phyloP scores from a whole-genome alignment of 2,113 vertebrate genomes.

The Verasper variegatus region DNA sequence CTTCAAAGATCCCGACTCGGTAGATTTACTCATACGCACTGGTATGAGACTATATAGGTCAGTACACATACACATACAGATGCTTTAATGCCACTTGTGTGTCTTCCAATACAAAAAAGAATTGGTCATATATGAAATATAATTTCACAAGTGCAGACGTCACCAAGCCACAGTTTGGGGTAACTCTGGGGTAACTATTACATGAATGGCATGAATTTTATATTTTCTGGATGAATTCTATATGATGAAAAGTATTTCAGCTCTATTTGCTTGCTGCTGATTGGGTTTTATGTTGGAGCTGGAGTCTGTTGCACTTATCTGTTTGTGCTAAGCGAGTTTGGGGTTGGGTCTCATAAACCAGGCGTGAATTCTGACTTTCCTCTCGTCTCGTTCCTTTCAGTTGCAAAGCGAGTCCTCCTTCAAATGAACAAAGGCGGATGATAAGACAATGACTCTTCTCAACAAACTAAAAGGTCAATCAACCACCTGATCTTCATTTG shows the following conservation, averaged over 20 bases:
- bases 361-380: too few relatives aligned
- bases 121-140: not conserved
- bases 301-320: too few relatives aligned
- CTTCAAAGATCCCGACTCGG: slow-evolving; percentile 38
- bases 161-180: not conserved
- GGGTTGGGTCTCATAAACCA: too few relatives aligned
- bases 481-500: not conserved
- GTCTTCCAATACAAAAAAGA: not conserved
- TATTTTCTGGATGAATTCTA: too few relatives aligned
- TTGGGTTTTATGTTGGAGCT: too few relatives aligned
- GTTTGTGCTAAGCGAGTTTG: too few relatives aligned
- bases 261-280: too few relatives aligned
- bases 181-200: not conserved
- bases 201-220: not conserved
- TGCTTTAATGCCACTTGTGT: not conserved
- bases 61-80: not conserved
- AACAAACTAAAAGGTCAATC: not conserved
- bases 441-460: too few relatives aligned
- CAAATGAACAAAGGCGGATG: too few relatives aligned
- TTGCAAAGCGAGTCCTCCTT: too few relatives aligned
- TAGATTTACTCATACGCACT: slow-evolving; percentile 18
- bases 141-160: not conserved
- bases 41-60: slow-evolving; percentile 28
- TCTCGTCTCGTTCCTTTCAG: too few relatives aligned
- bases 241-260: too few relatives aligned